Evolutionary conservation across 2,888 invertebrate genomes (phyloP).

Genomic region (Andrena minutula): DNA sequence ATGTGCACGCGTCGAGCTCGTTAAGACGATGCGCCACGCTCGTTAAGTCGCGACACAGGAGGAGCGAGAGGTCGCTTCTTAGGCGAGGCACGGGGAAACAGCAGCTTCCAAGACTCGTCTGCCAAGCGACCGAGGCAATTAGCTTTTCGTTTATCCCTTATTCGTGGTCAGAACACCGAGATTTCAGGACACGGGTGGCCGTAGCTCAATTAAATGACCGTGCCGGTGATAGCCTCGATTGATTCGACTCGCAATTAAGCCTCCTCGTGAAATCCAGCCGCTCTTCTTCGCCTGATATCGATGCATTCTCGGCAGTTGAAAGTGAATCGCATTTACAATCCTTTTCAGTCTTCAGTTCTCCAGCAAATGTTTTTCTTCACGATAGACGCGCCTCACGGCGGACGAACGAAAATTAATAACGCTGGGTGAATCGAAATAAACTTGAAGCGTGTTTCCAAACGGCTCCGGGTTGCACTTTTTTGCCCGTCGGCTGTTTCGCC

Average conservation of each 20-base stretch:
- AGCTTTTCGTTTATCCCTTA: slow-evolving; percentile 12
- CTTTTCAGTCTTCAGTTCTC: background rate
- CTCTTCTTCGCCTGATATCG: background rate
- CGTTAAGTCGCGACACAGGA: slow-evolving; percentile 44
- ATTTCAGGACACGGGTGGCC: background rate
- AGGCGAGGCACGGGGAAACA: slow-evolving; percentile 39
- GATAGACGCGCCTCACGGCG: background rate
- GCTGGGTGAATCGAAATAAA: slow-evolving; percentile 6
- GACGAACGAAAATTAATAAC: background rate
- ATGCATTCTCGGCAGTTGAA: background rate
- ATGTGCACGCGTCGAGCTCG: slow-evolving; percentile 34
- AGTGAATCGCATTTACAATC: background rate
- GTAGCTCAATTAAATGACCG: slow-evolving; percentile 21
- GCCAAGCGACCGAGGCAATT: slow-evolving; percentile 27
- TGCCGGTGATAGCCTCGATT: slow-evolving; percentile 21
- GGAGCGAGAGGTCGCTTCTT: slow-evolving; percentile 25
- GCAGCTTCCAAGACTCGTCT: slow-evolving; percentile 1
- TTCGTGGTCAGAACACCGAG: slow-evolving; percentile 1
- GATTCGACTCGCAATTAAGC: slow-evolving; percentile 20
- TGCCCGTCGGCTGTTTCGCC: background rate
- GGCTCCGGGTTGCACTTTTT: background rate
- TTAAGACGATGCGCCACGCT: slow-evolving; percentile 51
- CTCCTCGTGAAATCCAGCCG: background rate
- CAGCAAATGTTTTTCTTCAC: background rate
- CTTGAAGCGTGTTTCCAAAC: background rate